These are phyloP conservation scores for Graphium colonna DNA, from an alignment of 2,888 invertebrate genomes.

Conservation along the genomic window DNA sequence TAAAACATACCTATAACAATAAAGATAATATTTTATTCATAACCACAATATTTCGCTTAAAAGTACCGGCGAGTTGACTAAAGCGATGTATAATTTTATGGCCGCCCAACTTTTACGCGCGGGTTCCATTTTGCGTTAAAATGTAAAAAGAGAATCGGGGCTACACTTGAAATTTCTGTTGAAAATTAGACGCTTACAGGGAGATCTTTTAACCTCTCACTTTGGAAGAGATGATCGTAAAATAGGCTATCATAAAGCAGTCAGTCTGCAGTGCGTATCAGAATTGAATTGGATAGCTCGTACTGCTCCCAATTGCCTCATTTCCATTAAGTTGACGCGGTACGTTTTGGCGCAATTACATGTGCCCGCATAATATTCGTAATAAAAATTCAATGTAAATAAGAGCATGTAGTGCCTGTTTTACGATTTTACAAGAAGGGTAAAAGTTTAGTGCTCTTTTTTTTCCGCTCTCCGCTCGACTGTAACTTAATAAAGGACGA, in stretches of 20 bases:
- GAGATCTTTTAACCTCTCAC: slow-evolving; percentile 51
- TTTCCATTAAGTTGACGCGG: slow-evolving; percentile 28
- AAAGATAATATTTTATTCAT: slow-evolving; percentile 1
- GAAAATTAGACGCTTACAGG: slow-evolving; percentile 38
- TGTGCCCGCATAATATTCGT: slow-evolving; percentile 22
- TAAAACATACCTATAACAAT: not conserved
- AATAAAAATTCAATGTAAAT: slow-evolving; percentile 26
- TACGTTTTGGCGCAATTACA: slow-evolving; percentile 23
- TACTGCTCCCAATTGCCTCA: slow-evolving; percentile 31
- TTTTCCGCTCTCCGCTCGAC: not conserved
- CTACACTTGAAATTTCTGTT: slow-evolving; percentile 23
- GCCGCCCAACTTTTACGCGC: slow-evolving; percentile 17
- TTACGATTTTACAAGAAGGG: not conserved
- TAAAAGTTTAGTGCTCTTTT: not conserved
- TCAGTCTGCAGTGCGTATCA: slow-evolving; percentile 37
- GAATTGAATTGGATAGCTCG: slow-evolving; percentile 50
- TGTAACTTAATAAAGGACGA: not conserved
- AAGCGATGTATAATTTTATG: slow-evolving; percentile 20
- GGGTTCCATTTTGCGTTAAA: slow-evolving; percentile 18
- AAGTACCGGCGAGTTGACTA: slow-evolving; percentile 1
- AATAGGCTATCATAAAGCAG: slow-evolving; percentile 55
- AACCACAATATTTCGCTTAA: not conserved
- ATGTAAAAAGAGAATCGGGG: slow-evolving; percentile 21
- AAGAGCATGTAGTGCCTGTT: slow-evolving; percentile 3
- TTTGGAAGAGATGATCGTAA: slow-evolving; percentile 64